Evolutionary conservation across 64 coral and sea anemone species (phyloP), one percentile per base, ranked within the genome.

Genomic region (Pocillopora verrucosa): DNA sequence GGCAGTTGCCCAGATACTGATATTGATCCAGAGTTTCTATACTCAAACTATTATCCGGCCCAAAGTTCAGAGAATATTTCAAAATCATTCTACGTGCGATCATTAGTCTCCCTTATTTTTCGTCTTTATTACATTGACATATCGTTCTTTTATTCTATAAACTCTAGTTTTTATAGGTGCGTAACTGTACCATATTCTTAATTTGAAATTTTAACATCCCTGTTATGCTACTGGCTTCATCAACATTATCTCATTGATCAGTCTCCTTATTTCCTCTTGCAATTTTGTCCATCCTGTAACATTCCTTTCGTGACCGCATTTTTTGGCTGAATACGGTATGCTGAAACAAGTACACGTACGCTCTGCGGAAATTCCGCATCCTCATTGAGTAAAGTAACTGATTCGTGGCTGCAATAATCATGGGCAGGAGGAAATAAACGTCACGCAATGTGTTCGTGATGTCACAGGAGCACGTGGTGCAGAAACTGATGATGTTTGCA

Each of bases 311-410:
- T 19, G 56, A 59, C 7, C 51, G 57, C 13, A n/a, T 20, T 2
- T 59, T 59, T 13, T 59, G 36, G 14, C 41, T 51, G 41, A 56
- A 79, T 59, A 79, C 9, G 59, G 77, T 11, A 22, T 20, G 25
- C 16, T 25, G 13, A 20, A 79, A 25, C 19, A 79, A 79, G 5
- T 59, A 79, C 25, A 22, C 56, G 19, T 89, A 88, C 11, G 92
- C 92, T 56, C 73, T 86, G 34, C 78, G 79, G 89, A 93, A 93
- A 62, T 65, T 83, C 16, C 87, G 79, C 92, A 94, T 94, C 13
- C 92, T 88, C 87, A 89, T 68, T 24, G 87, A 79, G 80, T 94
- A 94, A 24, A 94, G 26, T 60, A 94, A 89, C 37, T 89, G 92
- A 72, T 94, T 94, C 5, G 87, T 56, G 13, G 87, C 64, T 36